Percentiles rank a stretch among this genome's conserved stretches.
phyloP scores from a whole-genome alignment of 2,888 invertebrate species.

The Aricia artaxerxes region DNA sequence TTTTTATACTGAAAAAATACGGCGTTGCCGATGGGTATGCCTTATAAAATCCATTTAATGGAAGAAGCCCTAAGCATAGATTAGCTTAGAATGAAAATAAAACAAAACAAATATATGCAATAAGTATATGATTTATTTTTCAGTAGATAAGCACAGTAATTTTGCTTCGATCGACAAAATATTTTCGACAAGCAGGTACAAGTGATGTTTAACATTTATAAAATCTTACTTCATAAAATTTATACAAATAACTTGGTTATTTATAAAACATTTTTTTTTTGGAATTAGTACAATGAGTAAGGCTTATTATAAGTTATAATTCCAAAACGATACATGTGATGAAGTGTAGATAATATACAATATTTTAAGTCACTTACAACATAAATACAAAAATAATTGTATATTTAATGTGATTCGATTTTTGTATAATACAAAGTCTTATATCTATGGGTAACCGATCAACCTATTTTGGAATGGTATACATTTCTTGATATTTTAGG shows the following conservation, averaged over 20 bases:
- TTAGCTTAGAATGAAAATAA: constrained; percentile 47
- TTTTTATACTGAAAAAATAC: too few relatives aligned
- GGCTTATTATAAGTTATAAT: constrained; percentile 28
- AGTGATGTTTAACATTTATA: constrained; percentile 76
- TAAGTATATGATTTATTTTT: constrained; percentile 73
- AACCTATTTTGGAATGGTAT: constrained; percentile 18
- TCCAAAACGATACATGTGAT: constrained; percentile 27
- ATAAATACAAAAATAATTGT: constrained; percentile 9
- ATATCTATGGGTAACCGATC: neutral
- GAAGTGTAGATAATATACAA: neutral
- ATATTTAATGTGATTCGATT: neutral
- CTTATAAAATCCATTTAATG: too few relatives aligned
- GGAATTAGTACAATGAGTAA: constrained; percentile 35
- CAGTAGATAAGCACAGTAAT: constrained; percentile 78
- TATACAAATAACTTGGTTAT: constrained; percentile 50
- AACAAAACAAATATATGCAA: constrained; percentile 54
- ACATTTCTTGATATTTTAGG: constrained; percentile 10
- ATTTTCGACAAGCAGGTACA: constrained; percentile 77
- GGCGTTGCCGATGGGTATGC: too few relatives aligned
- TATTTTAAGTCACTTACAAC: neutral
- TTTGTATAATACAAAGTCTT: neutral
- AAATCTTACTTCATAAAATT: constrained; percentile 59
- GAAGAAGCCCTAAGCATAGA: too few relatives aligned
- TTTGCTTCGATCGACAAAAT: constrained; percentile 79
- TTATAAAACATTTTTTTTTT: constrained; percentile 46